Conservation (phyloP, 1,140 invertebrate species). For the Apis florea region DNA sequence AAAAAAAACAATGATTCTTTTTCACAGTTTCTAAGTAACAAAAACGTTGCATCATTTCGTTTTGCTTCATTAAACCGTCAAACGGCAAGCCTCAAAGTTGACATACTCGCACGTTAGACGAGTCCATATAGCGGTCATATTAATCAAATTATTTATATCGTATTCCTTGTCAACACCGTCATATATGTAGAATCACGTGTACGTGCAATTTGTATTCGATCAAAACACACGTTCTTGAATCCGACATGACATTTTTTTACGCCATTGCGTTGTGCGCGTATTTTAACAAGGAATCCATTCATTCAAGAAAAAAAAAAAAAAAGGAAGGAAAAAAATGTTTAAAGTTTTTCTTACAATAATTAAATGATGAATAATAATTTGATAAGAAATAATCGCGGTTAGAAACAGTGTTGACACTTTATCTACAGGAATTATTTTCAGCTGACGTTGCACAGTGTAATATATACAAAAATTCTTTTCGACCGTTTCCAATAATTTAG, state of each 20-base stretch:
- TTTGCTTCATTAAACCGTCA: neutral
- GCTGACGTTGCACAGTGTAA: neutral
- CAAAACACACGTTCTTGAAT: neutral
- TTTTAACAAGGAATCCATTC: neutral
- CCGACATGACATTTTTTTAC: neutral
- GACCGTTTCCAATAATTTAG: neutral
- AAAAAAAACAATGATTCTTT: neutral
- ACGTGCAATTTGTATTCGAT: neutral
- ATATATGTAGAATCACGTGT: neutral
- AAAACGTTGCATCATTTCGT: neutral
- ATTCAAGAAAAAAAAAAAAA: neutral
- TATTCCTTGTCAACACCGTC: neutral
- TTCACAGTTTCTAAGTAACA: neutral
- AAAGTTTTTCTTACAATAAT: neutral
- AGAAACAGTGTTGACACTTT: neutral
- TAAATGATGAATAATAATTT: no score
- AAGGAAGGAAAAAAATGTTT: neutral
- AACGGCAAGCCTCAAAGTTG: neutral
- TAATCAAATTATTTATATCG: constrained; percentile 47
- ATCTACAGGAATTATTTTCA: neutral
- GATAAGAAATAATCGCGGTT: neutral
- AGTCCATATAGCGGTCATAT: constrained; percentile 18
- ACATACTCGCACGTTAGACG: neutral
- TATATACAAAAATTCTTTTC: neutral
- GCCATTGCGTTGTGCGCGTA: neutral